phyloP scores from a whole-genome alignment of 2,888 invertebrate species.

The Cheilosia soror region DNA sequence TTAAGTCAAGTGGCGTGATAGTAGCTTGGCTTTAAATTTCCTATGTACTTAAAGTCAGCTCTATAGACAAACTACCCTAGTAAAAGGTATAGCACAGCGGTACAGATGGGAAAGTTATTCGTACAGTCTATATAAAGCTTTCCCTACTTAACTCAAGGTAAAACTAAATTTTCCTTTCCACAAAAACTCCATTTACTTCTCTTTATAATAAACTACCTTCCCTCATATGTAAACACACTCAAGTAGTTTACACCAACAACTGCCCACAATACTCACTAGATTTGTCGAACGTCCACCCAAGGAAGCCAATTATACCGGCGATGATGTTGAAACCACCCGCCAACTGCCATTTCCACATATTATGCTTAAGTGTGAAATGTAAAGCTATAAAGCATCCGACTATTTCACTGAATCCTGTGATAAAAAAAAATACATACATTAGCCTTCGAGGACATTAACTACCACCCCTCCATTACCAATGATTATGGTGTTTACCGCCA shows the following conservation, averaged over 20 bases:
- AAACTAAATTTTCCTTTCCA: constrained; percentile 27
- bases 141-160: no score
- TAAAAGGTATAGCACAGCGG: no score
- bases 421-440: constrained; percentile 21
- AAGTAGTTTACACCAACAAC: not conserved
- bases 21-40: no score
- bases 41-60: no score
- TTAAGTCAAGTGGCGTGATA: no score
- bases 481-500: constrained; percentile 82
- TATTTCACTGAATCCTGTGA: constrained; percentile 83
- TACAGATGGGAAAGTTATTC: no score
- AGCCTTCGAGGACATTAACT: constrained; percentile 12
- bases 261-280: constrained; percentile 78
- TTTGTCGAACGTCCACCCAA: constrained; percentile 82
- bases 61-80: no score
- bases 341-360: constrained; percentile 83
- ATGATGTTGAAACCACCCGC: constrained; percentile 82
- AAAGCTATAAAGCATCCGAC: constrained; percentile 83
- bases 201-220: not conserved
- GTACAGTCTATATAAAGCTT: no score
- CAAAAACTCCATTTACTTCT: not conserved
- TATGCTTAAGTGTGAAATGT: constrained; percentile 81
- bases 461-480: constrained; percentile 80
- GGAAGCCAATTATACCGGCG: constrained; percentile 82
- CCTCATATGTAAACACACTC: not conserved